Evolutionary conservation across 1,140 invertebrate species (phyloP).

Genomic region (Drosophila athabasca): DNA sequence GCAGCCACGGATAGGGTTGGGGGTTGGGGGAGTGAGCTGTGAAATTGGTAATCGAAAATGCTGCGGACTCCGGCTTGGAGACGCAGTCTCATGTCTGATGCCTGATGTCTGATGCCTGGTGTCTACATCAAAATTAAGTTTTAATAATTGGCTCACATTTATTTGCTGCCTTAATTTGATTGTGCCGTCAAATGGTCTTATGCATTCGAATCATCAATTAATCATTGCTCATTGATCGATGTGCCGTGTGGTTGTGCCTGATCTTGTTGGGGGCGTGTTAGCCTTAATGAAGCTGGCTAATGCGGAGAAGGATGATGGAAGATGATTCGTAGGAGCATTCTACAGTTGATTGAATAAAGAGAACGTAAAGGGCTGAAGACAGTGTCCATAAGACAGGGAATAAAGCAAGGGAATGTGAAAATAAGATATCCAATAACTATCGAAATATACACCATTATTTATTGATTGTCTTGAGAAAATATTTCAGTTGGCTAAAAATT

Average conservation of each 20-base stretch:
- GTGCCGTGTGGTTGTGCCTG: slow-evolving; percentile 12
- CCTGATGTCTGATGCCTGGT: slow-evolving; percentile 28
- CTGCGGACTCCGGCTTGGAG: slow-evolving; percentile 2
- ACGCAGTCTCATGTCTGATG: background rate
- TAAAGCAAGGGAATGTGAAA: background rate
- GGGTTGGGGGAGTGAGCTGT: slow-evolving; percentile 41
- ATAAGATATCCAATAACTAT: too few species aligned
- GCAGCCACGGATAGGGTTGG: slow-evolving; percentile 1
- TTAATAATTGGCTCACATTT: slow-evolving; percentile 79
- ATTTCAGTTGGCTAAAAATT: slow-evolving; percentile 5
- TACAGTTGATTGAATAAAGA: slow-evolving; percentile 33
- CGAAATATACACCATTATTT: background rate
- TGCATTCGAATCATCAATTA: slow-evolving; percentile 58
- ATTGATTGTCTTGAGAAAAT: background rate
- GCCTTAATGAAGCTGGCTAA: slow-evolving; percentile 64
- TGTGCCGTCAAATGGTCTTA: slow-evolving; percentile 65
- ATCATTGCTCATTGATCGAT: slow-evolving; percentile 68
- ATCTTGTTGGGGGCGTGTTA: slow-evolving; percentile 58
- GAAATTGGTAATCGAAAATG: slow-evolving; percentile 61
- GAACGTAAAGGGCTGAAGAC: too few species aligned
- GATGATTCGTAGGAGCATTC: slow-evolving; percentile 17
- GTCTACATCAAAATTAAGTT: slow-evolving; percentile 72
- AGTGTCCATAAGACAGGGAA: background rate
- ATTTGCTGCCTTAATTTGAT: slow-evolving; percentile 77
- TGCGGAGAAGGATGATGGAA: slow-evolving; percentile 24